These are phyloP conservation scores for Scaptomyza reducta DNA, from an alignment of 2,888 invertebrate genomes.

Conservation along the genomic window DNA sequence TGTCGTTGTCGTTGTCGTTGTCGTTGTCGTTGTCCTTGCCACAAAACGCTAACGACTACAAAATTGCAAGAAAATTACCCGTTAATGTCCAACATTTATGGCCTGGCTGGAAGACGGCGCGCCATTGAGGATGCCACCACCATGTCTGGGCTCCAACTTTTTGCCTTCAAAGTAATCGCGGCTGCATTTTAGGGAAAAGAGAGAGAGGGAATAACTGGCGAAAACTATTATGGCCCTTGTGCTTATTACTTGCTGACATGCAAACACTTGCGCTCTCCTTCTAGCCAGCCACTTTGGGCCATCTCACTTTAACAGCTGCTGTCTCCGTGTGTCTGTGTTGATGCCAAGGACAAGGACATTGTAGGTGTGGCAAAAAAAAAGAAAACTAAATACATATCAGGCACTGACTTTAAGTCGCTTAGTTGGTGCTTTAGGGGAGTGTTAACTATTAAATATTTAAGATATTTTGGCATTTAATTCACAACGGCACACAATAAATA, in stretches of 20 bases:
- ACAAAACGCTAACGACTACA: slow-evolving; percentile 82
- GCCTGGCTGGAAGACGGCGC: slow-evolving; percentile 60
- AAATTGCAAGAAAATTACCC: slow-evolving; percentile 83
- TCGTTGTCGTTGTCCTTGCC: slow-evolving; percentile 65
- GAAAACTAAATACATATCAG: not conserved
- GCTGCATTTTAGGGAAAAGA: slow-evolving; percentile 59
- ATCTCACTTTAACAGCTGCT: slow-evolving; percentile 30
- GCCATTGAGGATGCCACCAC: slow-evolving; percentile 14
- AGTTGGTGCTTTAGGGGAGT: slow-evolving; percentile 38
- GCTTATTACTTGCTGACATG: slow-evolving; percentile 81
- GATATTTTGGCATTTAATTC: slow-evolving; percentile 76
- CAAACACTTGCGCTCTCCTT: slow-evolving; percentile 65
- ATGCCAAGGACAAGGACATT: slow-evolving; percentile 79
- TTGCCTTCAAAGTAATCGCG: slow-evolving; percentile 52
- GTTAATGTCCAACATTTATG: slow-evolving; percentile 82
- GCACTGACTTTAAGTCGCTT: slow-evolving; percentile 46
- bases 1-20: slow-evolving; percentile 18
- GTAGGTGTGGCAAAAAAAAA: slow-evolving; percentile 32
- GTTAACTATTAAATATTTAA: slow-evolving; percentile 68
- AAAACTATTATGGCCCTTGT: slow-evolving; percentile 77
- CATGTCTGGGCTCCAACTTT: slow-evolving; percentile 25
- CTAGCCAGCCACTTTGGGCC: slow-evolving; percentile 13
- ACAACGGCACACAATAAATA: slow-evolving; percentile 68
- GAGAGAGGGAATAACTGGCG: slow-evolving; percentile 66
- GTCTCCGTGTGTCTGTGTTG: slow-evolving; percentile 22